A percentile compares a stretch with the other conserved stretches of the same genome.
Evolutionary conservation across 2,888 invertebrate genomes (phyloP).

Genomic region (Yponomeuta plumbellus): DNA sequence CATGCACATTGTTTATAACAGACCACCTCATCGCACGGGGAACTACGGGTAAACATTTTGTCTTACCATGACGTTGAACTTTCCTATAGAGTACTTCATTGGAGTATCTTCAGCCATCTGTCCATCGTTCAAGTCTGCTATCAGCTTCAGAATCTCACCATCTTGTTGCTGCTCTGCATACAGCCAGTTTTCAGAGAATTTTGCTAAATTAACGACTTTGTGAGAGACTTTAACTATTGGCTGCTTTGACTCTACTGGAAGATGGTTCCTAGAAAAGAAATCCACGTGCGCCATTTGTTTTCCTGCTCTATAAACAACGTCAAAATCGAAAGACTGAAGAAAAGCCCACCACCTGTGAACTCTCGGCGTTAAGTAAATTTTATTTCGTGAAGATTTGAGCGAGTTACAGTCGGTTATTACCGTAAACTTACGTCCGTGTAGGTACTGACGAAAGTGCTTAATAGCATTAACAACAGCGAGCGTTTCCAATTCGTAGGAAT

Average conservation of each 20-base stretch:
- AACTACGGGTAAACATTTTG: too few relatives aligned
- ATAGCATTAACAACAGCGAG: constrained; percentile 23
- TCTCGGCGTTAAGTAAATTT: too few relatives aligned
- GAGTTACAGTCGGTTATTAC: too few relatives aligned
- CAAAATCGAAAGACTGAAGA: too few relatives aligned
- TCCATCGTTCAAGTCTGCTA: neutral
- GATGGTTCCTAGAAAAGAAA: too few relatives aligned
- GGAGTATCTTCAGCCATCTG: neutral
- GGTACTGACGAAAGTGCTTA: constrained; percentile 21
- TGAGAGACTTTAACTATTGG: too few relatives aligned
- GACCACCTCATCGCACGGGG: constrained; percentile 22
- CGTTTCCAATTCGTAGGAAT: constrained; percentile 30
- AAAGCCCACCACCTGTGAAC: too few relatives aligned
- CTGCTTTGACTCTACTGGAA: too few relatives aligned
- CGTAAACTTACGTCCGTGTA: constrained; percentile 19
- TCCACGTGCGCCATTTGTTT: too few relatives aligned
- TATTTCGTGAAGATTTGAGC: too few relatives aligned
- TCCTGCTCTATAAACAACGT: too few relatives aligned
- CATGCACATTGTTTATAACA: constrained; percentile 21
- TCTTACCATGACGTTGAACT: too few relatives aligned
- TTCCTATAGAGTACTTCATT: constrained; percentile 19
- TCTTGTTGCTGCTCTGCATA: constrained; percentile 11
- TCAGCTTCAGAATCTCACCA: constrained; percentile 1
- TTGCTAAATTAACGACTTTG: neutral
- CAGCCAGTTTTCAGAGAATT: neutral